Base-by-base conservation (phyloP, 2,888 invertebrate species). In the Napeogenes inachia region DNA sequence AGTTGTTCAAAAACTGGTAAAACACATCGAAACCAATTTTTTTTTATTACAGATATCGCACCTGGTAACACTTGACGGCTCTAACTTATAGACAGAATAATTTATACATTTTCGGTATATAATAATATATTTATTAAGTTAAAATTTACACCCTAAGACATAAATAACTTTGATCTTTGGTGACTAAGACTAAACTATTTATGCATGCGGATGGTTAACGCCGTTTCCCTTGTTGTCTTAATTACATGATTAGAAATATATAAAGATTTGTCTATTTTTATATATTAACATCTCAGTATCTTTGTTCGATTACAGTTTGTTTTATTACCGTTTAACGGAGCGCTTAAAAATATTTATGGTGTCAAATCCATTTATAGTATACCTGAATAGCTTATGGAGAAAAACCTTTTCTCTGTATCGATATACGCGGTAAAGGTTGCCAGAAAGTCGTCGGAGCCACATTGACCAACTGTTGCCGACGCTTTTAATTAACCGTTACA, bases 171-270 rank as follows among this genome's bases (percentile, higher is more conserved):
- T 30, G 42, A 13, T 54, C 33, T 54, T 35, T 46, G 59, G 62
- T 83, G 82, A 83, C 81, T 82, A 83, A 83, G 70, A 74, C 74
- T 74, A 69, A 70, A 79, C 79, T 82, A 82, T 81, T 81, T 79
- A 75, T 77, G 81, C 74, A 73, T 72, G 68, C 72, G 70, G 71
- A 64, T 67, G 68, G 65, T 71, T 60, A 50, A 42, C 42, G 30
- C n/a, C 30, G 30, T 45, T 32, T 50, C 12, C 50, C 30, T 45
- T 45, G 45, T 57, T 42, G 42, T 10, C 38, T 38, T 38, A 38
- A 8, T 3, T 38, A 38, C 8, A 38, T 38, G 4, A 38, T 42
- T 42, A 42, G 42, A 42, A 10, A 42, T 12, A 42, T 42, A 10
- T 8, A 6, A 1, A 6, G 12, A 42, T 10, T 10, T 3, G 8